These are phyloP conservation scores for Pseudochirops corinnae DNA, from an alignment of 2,797 vertebrate species.

Conservation along the genomic window DNA sequence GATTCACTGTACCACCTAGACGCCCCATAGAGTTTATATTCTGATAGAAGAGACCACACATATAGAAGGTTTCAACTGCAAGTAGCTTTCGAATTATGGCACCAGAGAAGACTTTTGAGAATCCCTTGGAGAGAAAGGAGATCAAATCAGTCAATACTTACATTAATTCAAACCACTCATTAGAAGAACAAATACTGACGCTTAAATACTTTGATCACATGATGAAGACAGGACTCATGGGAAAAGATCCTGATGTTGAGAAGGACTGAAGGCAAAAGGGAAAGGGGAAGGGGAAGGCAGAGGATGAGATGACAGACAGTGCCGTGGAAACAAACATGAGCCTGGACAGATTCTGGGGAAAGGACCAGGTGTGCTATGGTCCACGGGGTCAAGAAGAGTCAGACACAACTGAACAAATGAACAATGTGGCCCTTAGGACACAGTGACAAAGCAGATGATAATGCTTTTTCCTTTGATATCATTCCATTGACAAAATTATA, in stretches of 20 bases:
- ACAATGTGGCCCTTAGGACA: background rate
- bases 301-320: background rate
- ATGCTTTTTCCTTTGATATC: background rate
- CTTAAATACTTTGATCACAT: background rate
- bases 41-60: background rate
- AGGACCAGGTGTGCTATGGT: background rate
- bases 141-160: background rate
- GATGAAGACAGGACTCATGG: background rate
- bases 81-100: no score
- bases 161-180: background rate
- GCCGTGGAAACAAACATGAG: background rate
- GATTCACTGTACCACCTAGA: no score
- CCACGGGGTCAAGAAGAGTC: background rate
- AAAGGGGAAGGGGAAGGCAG: background rate
- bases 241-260: background rate
- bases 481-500: background rate
- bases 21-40: background rate
- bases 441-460: background rate
- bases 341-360: background rate
- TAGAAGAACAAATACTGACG: background rate
- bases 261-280: background rate
- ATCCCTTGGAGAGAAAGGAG: background rate
- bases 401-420: background rate
- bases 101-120: background rate
- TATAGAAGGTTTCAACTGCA: background rate